Conservation (phyloP, 2,888 invertebrate species). For the Heteromurus nitidus region DNA sequence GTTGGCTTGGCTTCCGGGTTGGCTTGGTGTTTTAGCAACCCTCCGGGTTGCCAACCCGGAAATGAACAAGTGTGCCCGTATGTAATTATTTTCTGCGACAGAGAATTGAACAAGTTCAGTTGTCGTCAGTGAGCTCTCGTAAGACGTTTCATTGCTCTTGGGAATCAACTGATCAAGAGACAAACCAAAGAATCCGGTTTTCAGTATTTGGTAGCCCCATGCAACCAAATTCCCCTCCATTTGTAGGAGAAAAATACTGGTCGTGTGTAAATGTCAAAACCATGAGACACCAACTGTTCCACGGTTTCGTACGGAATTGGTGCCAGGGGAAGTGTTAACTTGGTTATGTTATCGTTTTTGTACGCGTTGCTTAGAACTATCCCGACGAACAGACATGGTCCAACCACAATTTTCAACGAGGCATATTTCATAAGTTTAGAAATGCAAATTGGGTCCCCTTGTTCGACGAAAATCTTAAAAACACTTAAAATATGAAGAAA, state of each 20-base stretch:
- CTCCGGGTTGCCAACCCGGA: too few species aligned
- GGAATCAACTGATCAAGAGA: neutral
- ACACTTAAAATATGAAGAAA: neutral
- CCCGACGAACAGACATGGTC: neutral
- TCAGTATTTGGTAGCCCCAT: neutral
- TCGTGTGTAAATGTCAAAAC: constrained; percentile 23
- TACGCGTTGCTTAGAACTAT: constrained; percentile 7
- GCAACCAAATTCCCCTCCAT: too few species aligned
- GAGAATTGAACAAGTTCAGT: neutral
- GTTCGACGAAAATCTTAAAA: neutral
- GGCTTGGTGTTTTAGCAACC: too few species aligned
- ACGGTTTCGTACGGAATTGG: neutral
- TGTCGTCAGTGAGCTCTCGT: neutral
- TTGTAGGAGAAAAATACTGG: neutral
- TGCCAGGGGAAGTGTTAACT: neutral
- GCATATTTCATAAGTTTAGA: neutral
- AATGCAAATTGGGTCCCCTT: neutral
- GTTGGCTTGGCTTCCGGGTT: too few species aligned
- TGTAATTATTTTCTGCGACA: neutral
- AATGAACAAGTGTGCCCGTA: too few species aligned
- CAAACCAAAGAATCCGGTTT: neutral
- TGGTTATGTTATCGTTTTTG: constrained; percentile 20
- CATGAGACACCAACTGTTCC: neutral
- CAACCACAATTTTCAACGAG: neutral
- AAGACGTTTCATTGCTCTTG: neutral